Evolutionary conservation across 1,140 invertebrate genomes (phyloP), one percentile per base, ranked within the genome.

Genomic region (Zeugodacus cucurbitae): DNA sequence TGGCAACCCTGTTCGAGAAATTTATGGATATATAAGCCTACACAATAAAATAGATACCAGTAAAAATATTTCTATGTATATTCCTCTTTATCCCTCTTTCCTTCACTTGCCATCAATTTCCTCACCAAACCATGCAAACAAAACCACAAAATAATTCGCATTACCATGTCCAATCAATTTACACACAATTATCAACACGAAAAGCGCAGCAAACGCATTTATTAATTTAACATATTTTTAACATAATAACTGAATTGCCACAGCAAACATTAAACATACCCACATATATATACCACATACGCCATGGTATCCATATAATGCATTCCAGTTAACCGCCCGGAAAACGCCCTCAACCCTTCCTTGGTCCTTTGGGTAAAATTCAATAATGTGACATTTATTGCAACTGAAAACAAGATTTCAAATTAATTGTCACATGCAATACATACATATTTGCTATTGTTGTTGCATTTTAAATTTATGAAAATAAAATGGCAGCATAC

Each of bases 91-190:
- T 1, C 64, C 34, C 14, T 67, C 64, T 67, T 11, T 67, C 29
- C 1, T n/a, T n/a, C 17, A n/a, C 67, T 10, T 34, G 22, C 67
- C 8, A 26, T 29, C 8, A 22, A 4, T 78, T 26, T 26, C 5
- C 14, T n/a, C 20, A 26, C n/a, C 41, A 14, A 32, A 41, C 44
- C 44, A 26, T 26, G 41, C 26, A 82, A 54, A 48, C 74, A 82
- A 82, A 82, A 41, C 74, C 74, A 37, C 74, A 82, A 82, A 82
- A 82, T 82, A 82, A 82, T 82, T 82, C 44, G 41, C 74, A 54
- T 44, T 82, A 22, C 41, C 74, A 82, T 48, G 41, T 82, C 41
- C 74, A 82, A 82, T 82, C 41, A 82, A 48, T 82, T 82, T 82
- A 48, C 74, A 82, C 41, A 82, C 41, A 82, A 82, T 82, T 82